Evolutionary conservation across 2,113 vertebrate species (phyloP).

Genomic region (Cyphomyrus plagiostoma): DNA sequence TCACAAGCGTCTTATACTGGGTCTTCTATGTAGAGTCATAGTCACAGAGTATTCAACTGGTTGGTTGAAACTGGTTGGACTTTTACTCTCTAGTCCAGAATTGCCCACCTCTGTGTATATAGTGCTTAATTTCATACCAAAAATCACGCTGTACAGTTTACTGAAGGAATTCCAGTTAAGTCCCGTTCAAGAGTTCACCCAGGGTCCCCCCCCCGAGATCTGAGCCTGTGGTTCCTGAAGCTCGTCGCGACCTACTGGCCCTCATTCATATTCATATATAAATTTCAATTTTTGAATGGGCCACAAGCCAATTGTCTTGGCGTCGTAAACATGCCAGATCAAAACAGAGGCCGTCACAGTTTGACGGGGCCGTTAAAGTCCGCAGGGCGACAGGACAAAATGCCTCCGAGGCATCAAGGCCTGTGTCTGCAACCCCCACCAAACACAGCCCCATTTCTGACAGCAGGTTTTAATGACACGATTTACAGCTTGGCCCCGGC

Average conservation of each 20-base stretch:
- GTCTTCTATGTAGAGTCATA: not conserved
- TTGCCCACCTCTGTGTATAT: not conserved
- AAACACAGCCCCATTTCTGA: conserved; percentile 54
- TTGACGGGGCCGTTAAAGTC: conserved; percentile 68
- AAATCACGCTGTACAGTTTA: not conserved
- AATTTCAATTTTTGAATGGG: conserved; percentile 14
- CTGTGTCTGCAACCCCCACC: conserved; percentile 58
- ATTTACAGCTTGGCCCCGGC: conserved; percentile 71
- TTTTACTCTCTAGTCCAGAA: not conserved
- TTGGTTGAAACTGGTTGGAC: not conserved
- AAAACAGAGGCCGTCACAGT: conserved; percentile 55
- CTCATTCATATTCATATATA: conserved; percentile 8
- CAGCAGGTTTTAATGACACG: conserved; percentile 77
- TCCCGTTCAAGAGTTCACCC: not conserved
- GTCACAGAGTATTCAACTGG: not conserved
- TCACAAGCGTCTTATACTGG: not conserved
- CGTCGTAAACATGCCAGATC: conserved; percentile 61
- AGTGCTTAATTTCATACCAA: not conserved
- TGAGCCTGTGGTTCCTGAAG: not conserved
- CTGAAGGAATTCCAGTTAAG: not conserved
- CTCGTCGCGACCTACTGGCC: not conserved
- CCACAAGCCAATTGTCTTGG: conserved; percentile 40
- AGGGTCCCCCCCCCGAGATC: not conserved
- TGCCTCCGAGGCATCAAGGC: conserved; percentile 58
- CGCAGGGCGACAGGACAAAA: conserved; percentile 57